Percentiles rank a stretch among this genome's conserved stretches.
Conservation (phyloP, 2,113 vertebrate genomes). For the Chaenocephalus aceratus region DNA sequence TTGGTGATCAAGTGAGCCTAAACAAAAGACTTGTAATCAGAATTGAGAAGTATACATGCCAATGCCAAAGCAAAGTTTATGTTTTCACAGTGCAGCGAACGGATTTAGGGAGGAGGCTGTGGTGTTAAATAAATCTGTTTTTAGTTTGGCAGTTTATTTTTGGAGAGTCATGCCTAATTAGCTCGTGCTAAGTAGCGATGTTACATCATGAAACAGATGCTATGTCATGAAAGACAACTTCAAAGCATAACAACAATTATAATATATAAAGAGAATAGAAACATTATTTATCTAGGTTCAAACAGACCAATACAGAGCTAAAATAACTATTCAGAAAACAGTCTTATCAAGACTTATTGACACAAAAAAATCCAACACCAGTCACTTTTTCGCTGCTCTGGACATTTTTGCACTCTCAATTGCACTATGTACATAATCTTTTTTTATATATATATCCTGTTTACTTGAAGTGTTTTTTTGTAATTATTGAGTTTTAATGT, state of each 20-base stretch:
- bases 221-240: neutral
- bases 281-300: neutral
- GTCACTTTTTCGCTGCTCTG: too few relatives aligned
- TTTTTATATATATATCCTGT: too few relatives aligned
- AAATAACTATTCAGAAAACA: neutral
- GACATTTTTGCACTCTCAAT: too few relatives aligned
- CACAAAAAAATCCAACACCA: too few relatives aligned
- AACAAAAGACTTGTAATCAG: neutral
- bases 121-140: neutral
- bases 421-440: too few relatives aligned
- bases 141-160: neutral
- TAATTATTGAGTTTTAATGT: too few relatives aligned
- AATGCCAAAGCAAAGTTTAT: too few relatives aligned
- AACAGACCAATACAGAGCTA: neutral
- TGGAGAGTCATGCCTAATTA: conserved; percentile 5
- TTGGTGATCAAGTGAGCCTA: neutral
- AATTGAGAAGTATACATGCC: neutral
- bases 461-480: too few relatives aligned
- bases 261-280: neutral
- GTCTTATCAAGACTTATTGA: neutral
- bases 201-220: conserved; percentile 3
- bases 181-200: neutral
- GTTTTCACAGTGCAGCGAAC: too few relatives aligned
- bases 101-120: too few relatives aligned
- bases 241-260: neutral